Conservation (phyloP, 2,797 vertebrate genomes). For the Hypotaenidia okinawae region DNA sequence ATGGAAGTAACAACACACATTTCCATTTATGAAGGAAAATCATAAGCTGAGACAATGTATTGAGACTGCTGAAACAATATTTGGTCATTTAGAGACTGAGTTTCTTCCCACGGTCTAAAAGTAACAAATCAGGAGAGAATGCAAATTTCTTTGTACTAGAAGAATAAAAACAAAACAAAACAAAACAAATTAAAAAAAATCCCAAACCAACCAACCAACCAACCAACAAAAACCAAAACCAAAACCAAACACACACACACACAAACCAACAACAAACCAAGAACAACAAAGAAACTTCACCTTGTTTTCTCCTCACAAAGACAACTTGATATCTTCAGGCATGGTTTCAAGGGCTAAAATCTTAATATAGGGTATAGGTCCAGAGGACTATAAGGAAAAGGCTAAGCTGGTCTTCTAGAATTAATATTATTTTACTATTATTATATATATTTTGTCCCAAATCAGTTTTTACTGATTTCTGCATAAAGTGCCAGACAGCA, state of each 20-base stretch:
- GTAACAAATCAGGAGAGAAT: neutral
- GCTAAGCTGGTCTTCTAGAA: neutral
- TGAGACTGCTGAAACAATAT: neutral
- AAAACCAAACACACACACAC: too few relatives aligned
- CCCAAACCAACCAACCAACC: too few relatives aligned
- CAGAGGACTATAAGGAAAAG: neutral
- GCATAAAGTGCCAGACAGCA: neutral
- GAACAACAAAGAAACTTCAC: neutral
- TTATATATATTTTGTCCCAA: neutral
- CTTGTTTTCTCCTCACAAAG: neutral
- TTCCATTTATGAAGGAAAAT: neutral
- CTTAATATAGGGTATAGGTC: neutral
- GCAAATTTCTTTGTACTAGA: neutral
- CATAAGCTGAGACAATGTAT: neutral
- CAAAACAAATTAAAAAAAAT: too few relatives aligned
- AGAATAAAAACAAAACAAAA: too few relatives aligned
- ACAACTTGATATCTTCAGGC: neutral
- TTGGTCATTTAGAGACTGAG: neutral
- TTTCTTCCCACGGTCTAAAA: neutral
- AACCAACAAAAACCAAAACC: too few relatives aligned
- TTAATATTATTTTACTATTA: neutral
- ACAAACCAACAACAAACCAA: too few relatives aligned
- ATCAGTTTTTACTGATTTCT: neutral
- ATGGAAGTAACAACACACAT: neutral
- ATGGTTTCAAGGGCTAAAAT: neutral